Base-by-base conservation (phyloP, 2,888 invertebrate genomes). In the Limnephilus marmoratus region DNA sequence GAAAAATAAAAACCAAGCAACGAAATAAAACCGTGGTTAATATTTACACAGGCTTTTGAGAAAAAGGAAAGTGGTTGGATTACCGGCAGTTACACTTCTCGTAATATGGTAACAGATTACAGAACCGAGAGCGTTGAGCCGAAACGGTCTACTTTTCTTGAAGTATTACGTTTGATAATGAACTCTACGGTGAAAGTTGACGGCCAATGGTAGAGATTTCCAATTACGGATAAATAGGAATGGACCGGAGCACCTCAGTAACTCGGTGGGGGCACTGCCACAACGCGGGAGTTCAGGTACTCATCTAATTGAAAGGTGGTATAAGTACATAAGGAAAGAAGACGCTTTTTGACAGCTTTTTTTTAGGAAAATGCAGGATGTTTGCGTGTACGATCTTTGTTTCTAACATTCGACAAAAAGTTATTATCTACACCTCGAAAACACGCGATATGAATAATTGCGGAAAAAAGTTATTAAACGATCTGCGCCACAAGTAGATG, bases 81-180 rank as follows among this genome's bases (percentile, higher is more conserved):
- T 68, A 68, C 68, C 68, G 68, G 7, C 9, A 24, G 68, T 68
- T 68, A 68, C 68, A 68, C 68, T 68, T 68, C 68, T 68, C 68
- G 68, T 68, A 68, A 68, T 24, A 24, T 24, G 24, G 68, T 68
- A 24, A 68, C 53, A 68, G 53, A 68, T 68, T 68, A 68, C 68
- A 68, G 80, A 15, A 80, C 88, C 87, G 34, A 37, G 80, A 31
- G 68, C 31, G 45, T 29, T 82, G 90, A n/a, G 41, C 3, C 82
- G 45, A 45, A 31, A 11, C 80, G 85, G 90, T 24, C 68, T 68
- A 68, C 68, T 68, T 68, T 68, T 68, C 24, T 68, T 68, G 53
- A 53, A 68, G 90, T 45, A 86, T 85, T 85, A 85, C 89, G 92
- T 49, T 93, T 93, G 93, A 91, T 93, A 93, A 93, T 93, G 93